phyloP scores from a whole-genome alignment of 2,113 vertebrate genomes.

The Accipiter virgatus region DNA sequence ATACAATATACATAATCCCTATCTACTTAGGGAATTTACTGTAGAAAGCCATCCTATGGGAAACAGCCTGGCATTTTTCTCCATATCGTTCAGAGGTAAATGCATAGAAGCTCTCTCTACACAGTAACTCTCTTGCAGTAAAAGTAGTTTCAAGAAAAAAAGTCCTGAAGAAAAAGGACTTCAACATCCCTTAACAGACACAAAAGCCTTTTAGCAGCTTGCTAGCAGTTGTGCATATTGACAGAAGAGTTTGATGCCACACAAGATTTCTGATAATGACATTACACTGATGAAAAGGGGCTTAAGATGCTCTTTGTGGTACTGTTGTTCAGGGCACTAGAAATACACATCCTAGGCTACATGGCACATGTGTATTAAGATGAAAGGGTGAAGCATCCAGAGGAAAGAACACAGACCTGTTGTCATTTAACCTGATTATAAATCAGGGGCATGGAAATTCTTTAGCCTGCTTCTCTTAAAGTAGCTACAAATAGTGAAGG shows the following conservation, averaged over 20 bases:
- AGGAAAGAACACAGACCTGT: background rate
- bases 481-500: background rate
- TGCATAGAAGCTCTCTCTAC: background rate
- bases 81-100: background rate
- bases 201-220: background rate
- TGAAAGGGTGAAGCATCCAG: background rate
- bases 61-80: background rate
- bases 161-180: background rate
- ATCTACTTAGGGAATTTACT: background rate
- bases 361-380: background rate
- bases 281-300: background rate
- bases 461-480: background rate
- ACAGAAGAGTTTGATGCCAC: background rate
- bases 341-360: background rate
- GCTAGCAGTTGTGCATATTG: background rate
- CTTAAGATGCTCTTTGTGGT: background rate
- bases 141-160: background rate
- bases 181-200: background rate
- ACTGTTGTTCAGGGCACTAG: background rate
- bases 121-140: background rate
- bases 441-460: background rate
- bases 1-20: background rate
- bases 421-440: conserved; percentile 1
- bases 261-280: background rate
- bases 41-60: background rate